Evolutionary conservation across 2,888 invertebrate genomes (phyloP), one percentile per base, ranked within the genome.

Genomic region (Suillia variegata): DNA sequence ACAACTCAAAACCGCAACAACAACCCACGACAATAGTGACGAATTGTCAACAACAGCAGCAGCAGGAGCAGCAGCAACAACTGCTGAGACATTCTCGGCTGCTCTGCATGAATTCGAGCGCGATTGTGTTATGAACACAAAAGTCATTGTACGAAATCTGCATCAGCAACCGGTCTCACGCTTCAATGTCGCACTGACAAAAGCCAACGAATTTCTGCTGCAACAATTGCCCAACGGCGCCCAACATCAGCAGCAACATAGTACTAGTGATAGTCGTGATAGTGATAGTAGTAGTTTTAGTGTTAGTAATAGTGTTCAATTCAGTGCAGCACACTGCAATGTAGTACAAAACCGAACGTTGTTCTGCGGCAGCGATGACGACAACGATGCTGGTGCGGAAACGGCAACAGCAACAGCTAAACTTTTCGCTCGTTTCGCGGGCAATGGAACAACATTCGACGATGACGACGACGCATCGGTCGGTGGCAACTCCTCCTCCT

Each of bases 131-230:
- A 62, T 75, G 62, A 71, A 73, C 61, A 68, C 75, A 53, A 72
- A 76, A 61, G 63, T 82, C 26, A 62, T 78, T 60, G 70, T 73
- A 52, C 67, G 68, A 64, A 63, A 70, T 66, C 56, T 72, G 52
- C 60, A 67, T 55, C 71, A 73, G 65, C n/a, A 63, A 68, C 79
- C 82, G 56, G 71, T 79, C 54, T 67, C 69, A 63, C 76, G 80
- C 70, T 80, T 81, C 62, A 71, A 76, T 65, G 69, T 81, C 68
- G 70, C 75, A 64, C 70, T 78, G 59, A 74, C 70, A 60, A 70
- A 72, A 62, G 61, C 65, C 55, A 65, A 67, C 53, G 63, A 63
- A 59, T 60, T 66, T 60, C 31, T 62, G 38, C 57, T 62, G 50
- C 67, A 66, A 57, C 64, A 63, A 51, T 56, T 62, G 53, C 48